A percentile compares a stretch with the other conserved stretches of the same genome.
Evolutionary conservation across 2,113 vertebrate species (phyloP).

Genomic region (Ascaphus truei): DNA sequence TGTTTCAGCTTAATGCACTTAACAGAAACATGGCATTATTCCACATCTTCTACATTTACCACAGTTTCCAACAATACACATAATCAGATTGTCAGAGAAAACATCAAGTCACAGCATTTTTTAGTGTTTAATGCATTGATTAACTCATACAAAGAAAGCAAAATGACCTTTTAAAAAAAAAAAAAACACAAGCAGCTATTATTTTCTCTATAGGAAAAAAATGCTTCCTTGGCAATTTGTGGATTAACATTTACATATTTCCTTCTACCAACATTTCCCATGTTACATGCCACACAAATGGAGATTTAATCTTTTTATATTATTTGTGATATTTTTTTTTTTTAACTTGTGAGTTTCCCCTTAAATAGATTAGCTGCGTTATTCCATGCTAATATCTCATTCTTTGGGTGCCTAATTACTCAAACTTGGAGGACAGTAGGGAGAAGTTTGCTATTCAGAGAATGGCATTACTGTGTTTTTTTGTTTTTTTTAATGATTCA

Average conservation of each 20-base stretch:
- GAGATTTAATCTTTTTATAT: slow-evolving; percentile 2
- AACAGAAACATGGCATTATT: too few relatives aligned
- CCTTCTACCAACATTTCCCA: neutral
- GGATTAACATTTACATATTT: too few relatives aligned
- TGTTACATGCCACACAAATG: neutral
- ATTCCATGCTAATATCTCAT: slow-evolving; percentile 16
- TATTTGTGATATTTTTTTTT: neutral
- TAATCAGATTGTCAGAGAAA: too few relatives aligned
- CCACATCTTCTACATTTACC: too few relatives aligned
- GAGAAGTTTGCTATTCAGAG: neutral
- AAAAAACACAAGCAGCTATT: neutral
- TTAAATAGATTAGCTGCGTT: slow-evolving; percentile 3
- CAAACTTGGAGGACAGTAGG: neutral
- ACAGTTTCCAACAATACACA: too few relatives aligned
- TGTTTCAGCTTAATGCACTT: too few relatives aligned
- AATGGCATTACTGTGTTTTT: too few relatives aligned
- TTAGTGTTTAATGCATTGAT: too few relatives aligned
- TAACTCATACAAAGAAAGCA: neutral
- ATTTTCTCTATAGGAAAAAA: neutral
- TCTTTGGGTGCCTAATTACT: slow-evolving; percentile 18
- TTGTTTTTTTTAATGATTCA: too few relatives aligned
- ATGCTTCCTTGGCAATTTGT: too few relatives aligned
- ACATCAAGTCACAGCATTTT: too few relatives aligned
- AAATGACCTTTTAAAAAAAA: neutral
- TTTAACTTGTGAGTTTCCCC: slow-evolving; percentile 5